Conservation (phyloP, 1,140 invertebrate genomes). For the Cherax destructor region DNA sequence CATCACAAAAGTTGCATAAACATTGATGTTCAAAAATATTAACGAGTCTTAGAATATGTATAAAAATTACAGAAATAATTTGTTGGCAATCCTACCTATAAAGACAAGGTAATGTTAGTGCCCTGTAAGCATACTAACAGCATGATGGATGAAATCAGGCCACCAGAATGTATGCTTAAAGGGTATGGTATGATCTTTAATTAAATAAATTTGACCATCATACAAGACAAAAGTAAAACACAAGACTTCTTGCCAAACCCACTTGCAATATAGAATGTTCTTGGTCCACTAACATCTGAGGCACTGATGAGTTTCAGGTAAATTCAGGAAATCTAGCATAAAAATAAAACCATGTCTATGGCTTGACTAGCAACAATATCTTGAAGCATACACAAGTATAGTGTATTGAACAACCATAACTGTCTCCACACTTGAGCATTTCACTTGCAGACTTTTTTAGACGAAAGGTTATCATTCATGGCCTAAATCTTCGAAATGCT, state of each 20-base stretch:
- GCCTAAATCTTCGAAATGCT: background rate
- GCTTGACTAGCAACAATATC: conserved; percentile 13
- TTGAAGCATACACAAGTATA: background rate
- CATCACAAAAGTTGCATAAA: background rate
- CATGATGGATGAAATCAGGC: background rate
- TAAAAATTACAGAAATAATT: background rate
- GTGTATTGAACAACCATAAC: background rate
- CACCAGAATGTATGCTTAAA: background rate
- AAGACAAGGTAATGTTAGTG: background rate
- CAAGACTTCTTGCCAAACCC: background rate
- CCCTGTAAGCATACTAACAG: background rate
- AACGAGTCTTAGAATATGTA: background rate
- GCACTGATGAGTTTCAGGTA: conserved; percentile 5
- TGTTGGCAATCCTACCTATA: background rate
- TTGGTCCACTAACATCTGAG: background rate
- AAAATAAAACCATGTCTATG: conserved; percentile 2
- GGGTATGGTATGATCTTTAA: background rate
- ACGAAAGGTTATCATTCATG: background rate
- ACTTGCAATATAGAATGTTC: background rate
- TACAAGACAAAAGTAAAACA: background rate
- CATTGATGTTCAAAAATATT: too few species aligned
- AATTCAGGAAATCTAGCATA: background rate
- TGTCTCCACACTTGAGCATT: background rate
- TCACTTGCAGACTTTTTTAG: background rate
- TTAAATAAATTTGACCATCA: background rate